Evolutionary conservation across 2,113 vertebrate genomes (phyloP), one percentile per base, ranked within the genome.

Genomic region (Condylura cristata): DNA sequence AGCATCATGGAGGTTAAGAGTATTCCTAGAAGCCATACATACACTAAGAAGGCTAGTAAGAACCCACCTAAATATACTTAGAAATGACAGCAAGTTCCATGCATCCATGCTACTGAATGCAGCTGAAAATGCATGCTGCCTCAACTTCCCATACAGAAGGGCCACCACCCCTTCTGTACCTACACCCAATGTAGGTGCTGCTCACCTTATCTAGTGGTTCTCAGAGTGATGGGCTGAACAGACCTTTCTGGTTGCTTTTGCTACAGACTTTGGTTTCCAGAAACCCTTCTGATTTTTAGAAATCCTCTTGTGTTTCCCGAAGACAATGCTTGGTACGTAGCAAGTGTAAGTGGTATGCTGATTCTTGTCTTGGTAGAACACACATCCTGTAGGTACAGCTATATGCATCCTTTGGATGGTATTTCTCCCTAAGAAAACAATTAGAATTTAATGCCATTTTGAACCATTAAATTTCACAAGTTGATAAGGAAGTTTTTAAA

Each of bases 401-500:
- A 70, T 4, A 13, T 3, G 5, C 1, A 28, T 68, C 56, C 37
- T 5, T 92, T 30, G 18, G 17, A 32, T 41, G 58, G 75, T 34
- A 24, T 53, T 46, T 86, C 72, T 26, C n/a, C 51, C 32, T 51
- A 78, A 66, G 34, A 95, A 95, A 93, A 93, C 66, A 92, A 95
- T 82, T 82, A 46, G 63, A 95, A 90, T n/a, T 17, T 92, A 96
- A 92, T 86, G n/a, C 28, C 60, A 48, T 79, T 78, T 96, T 65
- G 24, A 61, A 74, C 68, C 82, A 71, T 92, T 90, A 90, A 88
- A 93, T 95, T 82, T 95, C 82, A 83, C 68, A 65, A 85, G 66
- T 91, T 93, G 61, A 70, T 90, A 46, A 20, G 70, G 90, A 95
- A 92, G 4, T 30, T 82, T 65, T 46, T 72, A 0, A 83, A 80